A percentile compares a stretch with the other conserved stretches of the same genome.
Conservation (phyloP, 2,888 invertebrate genomes). For the Fabriciana adippe region DNA sequence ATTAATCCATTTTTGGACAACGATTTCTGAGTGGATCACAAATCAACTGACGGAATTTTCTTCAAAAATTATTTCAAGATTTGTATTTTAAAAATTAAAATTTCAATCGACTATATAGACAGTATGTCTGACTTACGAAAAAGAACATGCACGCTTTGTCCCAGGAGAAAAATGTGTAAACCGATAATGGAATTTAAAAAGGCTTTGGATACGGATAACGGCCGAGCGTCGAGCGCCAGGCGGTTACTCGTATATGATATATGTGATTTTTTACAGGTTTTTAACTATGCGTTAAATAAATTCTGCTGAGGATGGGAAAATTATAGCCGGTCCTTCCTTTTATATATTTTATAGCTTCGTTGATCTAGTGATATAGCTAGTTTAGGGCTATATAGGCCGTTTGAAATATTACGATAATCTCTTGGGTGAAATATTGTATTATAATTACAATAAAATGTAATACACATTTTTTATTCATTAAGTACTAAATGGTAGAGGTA, state of each 20-base stretch:
- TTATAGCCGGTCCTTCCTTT: constrained; percentile 47
- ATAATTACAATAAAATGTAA: too few relatives aligned
- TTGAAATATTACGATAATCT: too few relatives aligned
- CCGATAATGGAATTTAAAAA: constrained; percentile 62
- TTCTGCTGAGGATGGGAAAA: constrained; percentile 53
- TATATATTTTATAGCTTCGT: constrained; percentile 16
- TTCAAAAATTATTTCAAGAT: constrained; percentile 21
- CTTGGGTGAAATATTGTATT: too few relatives aligned
- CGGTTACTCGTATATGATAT: constrained; percentile 72
- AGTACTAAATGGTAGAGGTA: too few relatives aligned
- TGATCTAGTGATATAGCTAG: background rate
- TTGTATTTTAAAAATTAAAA: constrained; percentile 20
- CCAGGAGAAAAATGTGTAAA: constrained; percentile 40
- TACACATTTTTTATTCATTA: too few relatives aligned
- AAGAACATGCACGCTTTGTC: constrained; percentile 19
- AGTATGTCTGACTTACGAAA: constrained; percentile 16
- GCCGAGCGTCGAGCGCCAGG: constrained; percentile 42
- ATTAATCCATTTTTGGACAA: constrained; percentile 1
- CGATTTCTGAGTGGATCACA: constrained; percentile 11
- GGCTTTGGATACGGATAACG: constrained; percentile 52
- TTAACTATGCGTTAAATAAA: constrained; percentile 61
- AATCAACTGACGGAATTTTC: constrained; percentile 17
- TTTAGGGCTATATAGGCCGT: background rate
- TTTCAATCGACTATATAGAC: constrained; percentile 19
- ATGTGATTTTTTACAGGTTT: constrained; percentile 66